A percentile compares a stretch with the other conserved stretches of the same genome.
These are phyloP conservation scores for Vireo griseus DNA, from an alignment of 2,797 vertebrate species.

Conservation along the genomic window DNA sequence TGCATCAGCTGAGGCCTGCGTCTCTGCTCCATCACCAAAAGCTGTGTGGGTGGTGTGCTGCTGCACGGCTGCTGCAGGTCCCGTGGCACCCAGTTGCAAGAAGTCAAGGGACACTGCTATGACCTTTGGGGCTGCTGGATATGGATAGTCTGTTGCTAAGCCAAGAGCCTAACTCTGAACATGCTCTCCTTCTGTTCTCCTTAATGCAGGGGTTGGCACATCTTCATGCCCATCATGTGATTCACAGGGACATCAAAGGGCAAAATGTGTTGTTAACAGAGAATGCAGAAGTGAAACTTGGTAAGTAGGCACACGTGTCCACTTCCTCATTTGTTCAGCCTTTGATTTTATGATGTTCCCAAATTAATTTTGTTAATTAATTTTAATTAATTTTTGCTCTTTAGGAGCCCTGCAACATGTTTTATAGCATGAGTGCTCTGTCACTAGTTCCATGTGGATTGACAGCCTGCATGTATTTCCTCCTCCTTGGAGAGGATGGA, in stretches of 20 bases:
- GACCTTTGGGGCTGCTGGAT: not conserved
- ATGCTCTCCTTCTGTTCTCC: not conserved
- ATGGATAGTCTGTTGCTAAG: not conserved
- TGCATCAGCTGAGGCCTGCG: not conserved
- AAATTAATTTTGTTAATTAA: not conserved
- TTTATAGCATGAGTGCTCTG: not conserved
- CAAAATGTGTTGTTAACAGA: slow-evolving; percentile 97
- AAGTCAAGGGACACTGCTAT: not conserved
- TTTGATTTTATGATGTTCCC: not conserved
- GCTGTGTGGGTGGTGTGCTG: not conserved
- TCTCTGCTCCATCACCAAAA: not conserved
- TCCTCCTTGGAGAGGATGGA: not conserved
- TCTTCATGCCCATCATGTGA: slow-evolving; percentile 96
- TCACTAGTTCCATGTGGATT: not conserved
- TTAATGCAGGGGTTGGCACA: slow-evolving; percentile 88
- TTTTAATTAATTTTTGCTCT: no score
- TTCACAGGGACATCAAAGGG: slow-evolving; percentile 98
- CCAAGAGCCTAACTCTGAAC: not conserved
- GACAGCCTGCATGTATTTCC: not conserved
- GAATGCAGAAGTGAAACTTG: slow-evolving; percentile 97
- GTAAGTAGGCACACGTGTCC: slow-evolving; percentile 68
- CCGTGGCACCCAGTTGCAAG: not conserved
- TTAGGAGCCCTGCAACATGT: not conserved
- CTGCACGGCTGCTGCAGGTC: not conserved
- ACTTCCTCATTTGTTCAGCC: not conserved